Percentiles rank a stretch among this genome's conserved stretches.
phyloP scores from a whole-genome alignment of 2,888 invertebrate species.

The Aleiodes testaceus region DNA sequence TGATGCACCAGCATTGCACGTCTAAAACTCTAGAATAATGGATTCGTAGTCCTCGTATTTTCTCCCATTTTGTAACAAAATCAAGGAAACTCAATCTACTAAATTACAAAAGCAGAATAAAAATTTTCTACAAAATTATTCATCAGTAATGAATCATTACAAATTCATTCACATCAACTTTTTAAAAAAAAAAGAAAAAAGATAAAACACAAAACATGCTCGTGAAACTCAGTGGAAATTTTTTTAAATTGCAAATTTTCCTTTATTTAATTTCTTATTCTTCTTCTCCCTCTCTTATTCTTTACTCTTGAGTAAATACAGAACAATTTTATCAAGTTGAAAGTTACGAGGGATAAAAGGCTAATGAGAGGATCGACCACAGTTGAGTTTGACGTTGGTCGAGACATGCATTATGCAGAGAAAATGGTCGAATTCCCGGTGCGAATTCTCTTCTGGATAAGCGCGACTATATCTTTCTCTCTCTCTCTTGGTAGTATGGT shows the following conservation, averaged over 20 bases:
- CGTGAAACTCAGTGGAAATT: neutral
- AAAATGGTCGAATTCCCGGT: conserved; percentile 55
- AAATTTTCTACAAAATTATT: too few species aligned
- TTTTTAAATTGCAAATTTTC: neutral
- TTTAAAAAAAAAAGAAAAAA: too few species aligned
- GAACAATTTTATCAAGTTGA: conserved; percentile 15
- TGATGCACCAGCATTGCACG: too few species aligned
- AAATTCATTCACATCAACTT: too few species aligned
- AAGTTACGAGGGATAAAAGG: conserved; percentile 52
- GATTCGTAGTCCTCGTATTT: too few species aligned
- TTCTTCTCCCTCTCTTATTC: conserved; percentile 4
- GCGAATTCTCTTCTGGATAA: conserved; percentile 26
- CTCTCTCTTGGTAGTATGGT: conserved; percentile 27
- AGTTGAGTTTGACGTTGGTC: conserved; percentile 42
- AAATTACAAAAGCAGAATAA: too few species aligned
- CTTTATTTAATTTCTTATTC: neutral
- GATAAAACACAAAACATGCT: too few species aligned
- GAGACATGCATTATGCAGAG: conserved; percentile 65
- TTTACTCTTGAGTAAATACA: conserved; percentile 1
- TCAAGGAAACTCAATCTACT: too few species aligned
- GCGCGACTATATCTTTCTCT: neutral
- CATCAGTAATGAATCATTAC: too few species aligned
- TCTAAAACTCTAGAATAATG: too few species aligned
- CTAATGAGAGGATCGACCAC: conserved; percentile 60
- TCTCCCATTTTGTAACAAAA: too few species aligned